A percentile compares a stretch with the other conserved stretches of the same genome.
Conservation (phyloP, 2,888 invertebrate species). For the Cheilosia vernalis region DNA sequence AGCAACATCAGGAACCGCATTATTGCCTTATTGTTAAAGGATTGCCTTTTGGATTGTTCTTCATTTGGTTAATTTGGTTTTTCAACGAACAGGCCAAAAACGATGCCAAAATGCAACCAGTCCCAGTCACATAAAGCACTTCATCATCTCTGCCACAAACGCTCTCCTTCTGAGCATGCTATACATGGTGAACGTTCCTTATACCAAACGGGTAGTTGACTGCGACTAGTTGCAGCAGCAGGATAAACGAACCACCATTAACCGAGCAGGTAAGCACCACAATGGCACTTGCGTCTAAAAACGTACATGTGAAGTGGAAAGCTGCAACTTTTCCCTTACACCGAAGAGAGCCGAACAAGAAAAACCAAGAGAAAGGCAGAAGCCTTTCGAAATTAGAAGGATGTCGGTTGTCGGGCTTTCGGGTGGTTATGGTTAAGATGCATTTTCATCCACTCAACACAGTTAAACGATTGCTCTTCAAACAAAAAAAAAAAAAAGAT, state of each 20-base stretch:
- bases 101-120: neutral
- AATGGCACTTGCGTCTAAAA: slow-evolving; percentile 60
- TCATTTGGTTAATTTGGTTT: slow-evolving; percentile 33
- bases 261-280: slow-evolving; percentile 56
- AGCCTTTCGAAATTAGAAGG: slow-evolving; percentile 44
- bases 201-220: slow-evolving; percentile 29
- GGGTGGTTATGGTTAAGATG: slow-evolving; percentile 45
- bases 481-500: neutral
- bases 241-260: neutral
- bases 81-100: neutral
- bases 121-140: neutral
- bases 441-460: slow-evolving; percentile 69
- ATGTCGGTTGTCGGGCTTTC: slow-evolving; percentile 20
- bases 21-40: neutral
- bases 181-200: neutral
- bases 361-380: slow-evolving; percentile 30
- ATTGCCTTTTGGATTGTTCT: neutral
- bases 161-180: slow-evolving; percentile 44
- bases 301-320: slow-evolving; percentile 62
- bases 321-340: slow-evolving; percentile 36
- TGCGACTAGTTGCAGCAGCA: slow-evolving; percentile 45
- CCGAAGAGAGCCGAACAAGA: slow-evolving; percentile 38
- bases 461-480: slow-evolving; percentile 74
- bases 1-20: neutral
- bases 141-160: slow-evolving; percentile 28